Conservation (phyloP, 35 echinoderm and acorn worm genomes). For the Ophioderma brevispina region DNA sequence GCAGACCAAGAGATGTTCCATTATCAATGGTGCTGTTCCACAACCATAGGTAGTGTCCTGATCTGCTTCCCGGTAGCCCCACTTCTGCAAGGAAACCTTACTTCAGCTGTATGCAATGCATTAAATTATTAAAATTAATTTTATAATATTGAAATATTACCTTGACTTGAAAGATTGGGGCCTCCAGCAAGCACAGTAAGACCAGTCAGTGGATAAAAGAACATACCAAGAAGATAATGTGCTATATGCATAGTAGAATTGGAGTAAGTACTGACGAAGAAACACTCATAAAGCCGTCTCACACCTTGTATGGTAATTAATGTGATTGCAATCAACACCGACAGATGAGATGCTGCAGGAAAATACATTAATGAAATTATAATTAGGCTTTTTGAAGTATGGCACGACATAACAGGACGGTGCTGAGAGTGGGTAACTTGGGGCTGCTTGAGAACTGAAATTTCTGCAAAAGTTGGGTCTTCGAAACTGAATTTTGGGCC, state of each 20-base stretch:
- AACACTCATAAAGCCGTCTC: slow-evolving; percentile 71
- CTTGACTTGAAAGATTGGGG: slow-evolving; percentile 55
- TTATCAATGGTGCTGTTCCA: no score
- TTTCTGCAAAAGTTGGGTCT: no score
- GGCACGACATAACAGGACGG: no score
- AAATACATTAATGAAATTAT: neutral
- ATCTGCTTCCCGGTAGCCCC: no score
- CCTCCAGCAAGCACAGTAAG: slow-evolving; percentile 69
- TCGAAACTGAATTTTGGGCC: neutral
- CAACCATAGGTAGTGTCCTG: no score
- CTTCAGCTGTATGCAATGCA: no score
- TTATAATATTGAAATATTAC: no score
- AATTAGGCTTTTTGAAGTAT: neutral
- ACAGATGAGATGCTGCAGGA: slow-evolving; percentile 49
- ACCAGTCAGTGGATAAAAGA: slow-evolving; percentile 65
- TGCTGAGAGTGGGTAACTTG: no score
- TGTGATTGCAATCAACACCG: slow-evolving; percentile 50
- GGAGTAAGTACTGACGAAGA: slow-evolving; percentile 78
- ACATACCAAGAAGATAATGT: slow-evolving; percentile 78
- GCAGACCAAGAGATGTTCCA: no score
- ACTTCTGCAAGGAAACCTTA: no score
- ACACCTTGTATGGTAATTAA: slow-evolving; percentile 69
- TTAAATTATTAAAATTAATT: no score
- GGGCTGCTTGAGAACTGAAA: no score
- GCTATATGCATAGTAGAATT: slow-evolving; percentile 85